Conservation (phyloP, 2,113 vertebrate species). For the Agapornis roseicollis region DNA sequence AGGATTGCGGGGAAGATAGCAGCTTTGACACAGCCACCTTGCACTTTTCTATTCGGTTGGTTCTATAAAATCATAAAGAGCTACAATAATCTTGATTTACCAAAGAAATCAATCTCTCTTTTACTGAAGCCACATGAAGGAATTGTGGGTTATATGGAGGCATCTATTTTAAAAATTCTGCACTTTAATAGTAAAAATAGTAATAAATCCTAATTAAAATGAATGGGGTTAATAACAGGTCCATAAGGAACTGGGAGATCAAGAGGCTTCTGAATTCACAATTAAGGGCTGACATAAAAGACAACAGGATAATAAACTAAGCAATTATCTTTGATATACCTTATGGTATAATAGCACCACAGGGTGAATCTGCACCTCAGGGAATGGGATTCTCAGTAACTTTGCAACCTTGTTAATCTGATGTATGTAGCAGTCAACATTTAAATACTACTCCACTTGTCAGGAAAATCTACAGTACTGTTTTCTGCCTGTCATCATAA, state of each 20-base stretch:
- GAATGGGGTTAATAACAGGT: slow-evolving; percentile 66
- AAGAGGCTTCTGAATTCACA: slow-evolving; percentile 69
- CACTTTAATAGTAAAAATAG: slow-evolving; percentile 46
- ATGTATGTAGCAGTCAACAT: slow-evolving; percentile 68
- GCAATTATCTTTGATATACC: slow-evolving; percentile 77
- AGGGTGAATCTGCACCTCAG: slow-evolving; percentile 65
- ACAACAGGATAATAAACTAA: slow-evolving; percentile 77
- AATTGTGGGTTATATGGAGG: slow-evolving; percentile 47
- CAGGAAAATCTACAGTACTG: slow-evolving; percentile 38
- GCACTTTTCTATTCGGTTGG: background rate
- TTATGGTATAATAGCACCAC: slow-evolving; percentile 66
- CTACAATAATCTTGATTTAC: background rate
- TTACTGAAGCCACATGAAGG: background rate
- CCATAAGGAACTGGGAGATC: slow-evolving; percentile 58
- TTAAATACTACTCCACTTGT: slow-evolving; percentile 56
- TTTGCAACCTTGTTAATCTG: slow-evolving; percentile 71
- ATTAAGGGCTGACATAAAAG: slow-evolving; percentile 67
- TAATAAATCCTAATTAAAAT: slow-evolving; percentile 74
- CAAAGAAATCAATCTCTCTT: background rate
- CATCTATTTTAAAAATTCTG: slow-evolving; percentile 25
- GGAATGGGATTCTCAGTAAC: slow-evolving; percentile 60
- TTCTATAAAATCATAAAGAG: background rate
- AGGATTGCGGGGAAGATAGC: background rate
- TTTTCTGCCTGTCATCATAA: slow-evolving; percentile 69
- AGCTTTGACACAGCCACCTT: background rate